phyloP scores from a whole-genome alignment of 1,140 invertebrate genomes.

The Atta texana region DNA sequence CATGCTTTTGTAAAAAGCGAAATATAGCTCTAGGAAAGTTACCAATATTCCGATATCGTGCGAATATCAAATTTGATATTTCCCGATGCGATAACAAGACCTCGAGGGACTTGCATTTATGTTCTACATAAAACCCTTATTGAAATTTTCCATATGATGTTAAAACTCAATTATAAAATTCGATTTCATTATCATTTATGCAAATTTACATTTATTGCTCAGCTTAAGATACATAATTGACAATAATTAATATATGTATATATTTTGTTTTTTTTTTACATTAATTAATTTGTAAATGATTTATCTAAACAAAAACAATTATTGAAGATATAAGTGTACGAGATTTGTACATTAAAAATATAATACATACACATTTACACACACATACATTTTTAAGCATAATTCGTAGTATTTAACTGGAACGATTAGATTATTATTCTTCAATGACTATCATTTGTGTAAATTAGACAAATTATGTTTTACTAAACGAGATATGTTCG shows the following conservation, averaged over 20 bases:
- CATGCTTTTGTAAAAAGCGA: neutral
- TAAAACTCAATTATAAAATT: slow-evolving; percentile 13
- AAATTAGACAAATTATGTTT: neutral
- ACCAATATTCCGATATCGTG: slow-evolving; percentile 14
- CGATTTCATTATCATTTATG: neutral
- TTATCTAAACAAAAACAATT: neutral
- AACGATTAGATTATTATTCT: slow-evolving; percentile 2
- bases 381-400: neutral
- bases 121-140: slow-evolving; percentile 38
- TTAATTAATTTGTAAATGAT: slow-evolving; percentile 13
- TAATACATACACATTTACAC: neutral
- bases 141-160: neutral
- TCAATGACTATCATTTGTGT: neutral
- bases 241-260: neutral
- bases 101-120: slow-evolving; percentile 24
- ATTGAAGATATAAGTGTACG: neutral
- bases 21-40: slow-evolving; percentile 16
- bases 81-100: neutral
- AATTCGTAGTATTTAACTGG: neutral
- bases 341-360: neutral
- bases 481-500: neutral
- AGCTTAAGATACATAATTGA: neutral
- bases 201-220: slow-evolving; percentile 8
- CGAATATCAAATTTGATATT: slow-evolving; percentile 50
- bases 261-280: neutral